A percentile compares a stretch with the other conserved stretches of the same genome.
phyloP scores from a whole-genome alignment of 2,888 invertebrate species.

The Erannis defoliaria region DNA sequence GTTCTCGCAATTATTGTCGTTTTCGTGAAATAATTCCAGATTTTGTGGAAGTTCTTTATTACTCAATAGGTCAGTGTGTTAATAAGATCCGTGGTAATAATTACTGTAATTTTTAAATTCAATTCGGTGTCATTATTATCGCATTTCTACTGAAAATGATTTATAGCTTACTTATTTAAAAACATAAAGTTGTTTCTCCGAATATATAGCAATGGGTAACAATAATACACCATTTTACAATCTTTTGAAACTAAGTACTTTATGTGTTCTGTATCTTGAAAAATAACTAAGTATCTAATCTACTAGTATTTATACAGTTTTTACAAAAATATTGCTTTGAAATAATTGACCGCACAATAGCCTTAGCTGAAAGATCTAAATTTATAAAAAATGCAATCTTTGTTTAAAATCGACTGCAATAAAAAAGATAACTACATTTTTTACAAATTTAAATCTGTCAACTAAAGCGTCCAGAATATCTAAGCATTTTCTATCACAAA shows the following conservation, averaged over 20 bases:
- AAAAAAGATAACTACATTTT: too few relatives aligned
- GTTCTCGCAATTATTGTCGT: slow-evolving; percentile 29
- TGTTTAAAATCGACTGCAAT: too few relatives aligned
- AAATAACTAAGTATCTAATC: neutral
- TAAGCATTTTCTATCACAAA: slow-evolving; percentile 6
- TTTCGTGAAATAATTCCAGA: slow-evolving; percentile 24
- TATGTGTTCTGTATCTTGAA: neutral
- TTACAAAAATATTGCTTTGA: slow-evolving; percentile 16
- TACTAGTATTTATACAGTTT: neutral
- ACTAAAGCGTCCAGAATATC: neutral
- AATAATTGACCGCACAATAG: neutral
- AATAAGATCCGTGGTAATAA: slow-evolving; percentile 13
- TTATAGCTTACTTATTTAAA: neutral
- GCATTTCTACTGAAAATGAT: neutral
- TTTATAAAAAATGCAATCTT: too few relatives aligned
- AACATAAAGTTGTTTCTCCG: neutral
- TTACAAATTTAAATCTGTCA: too few relatives aligned
- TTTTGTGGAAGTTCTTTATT: slow-evolving; percentile 19
- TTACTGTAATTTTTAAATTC: neutral
- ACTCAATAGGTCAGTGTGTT: slow-evolving; percentile 17
- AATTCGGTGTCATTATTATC: neutral
- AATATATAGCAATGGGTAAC: neutral
- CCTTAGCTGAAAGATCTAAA: too few relatives aligned
- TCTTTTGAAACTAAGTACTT: neutral
- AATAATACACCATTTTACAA: neutral